phyloP scores from a whole-genome alignment of 2,113 vertebrate species.

The Phycodurus eques region DNA sequence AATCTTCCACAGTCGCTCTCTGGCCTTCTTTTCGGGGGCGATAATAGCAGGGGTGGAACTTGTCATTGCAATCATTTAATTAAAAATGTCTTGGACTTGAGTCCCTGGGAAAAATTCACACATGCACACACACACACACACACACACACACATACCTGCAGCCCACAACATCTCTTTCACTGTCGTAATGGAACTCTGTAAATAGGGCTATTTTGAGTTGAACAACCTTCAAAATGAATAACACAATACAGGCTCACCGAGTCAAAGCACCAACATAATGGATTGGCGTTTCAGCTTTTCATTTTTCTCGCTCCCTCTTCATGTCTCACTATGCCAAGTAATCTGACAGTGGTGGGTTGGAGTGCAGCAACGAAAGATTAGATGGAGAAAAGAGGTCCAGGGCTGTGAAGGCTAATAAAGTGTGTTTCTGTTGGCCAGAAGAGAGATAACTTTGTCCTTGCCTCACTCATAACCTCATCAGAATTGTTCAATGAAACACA shows the following conservation, averaged over 20 bases:
- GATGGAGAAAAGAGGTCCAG: constrained; percentile 29
- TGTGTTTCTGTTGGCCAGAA: constrained; percentile 61
- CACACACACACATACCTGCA: not conserved
- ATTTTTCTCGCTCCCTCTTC: constrained; percentile 19
- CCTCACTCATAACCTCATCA: constrained; percentile 70
- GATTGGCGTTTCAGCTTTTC: constrained; percentile 43
- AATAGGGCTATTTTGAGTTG: constrained; percentile 61
- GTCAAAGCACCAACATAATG: constrained; percentile 58
- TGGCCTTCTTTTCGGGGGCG: constrained; percentile 35
- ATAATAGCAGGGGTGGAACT: constrained; percentile 48
- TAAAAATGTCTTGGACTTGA: constrained; percentile 47
- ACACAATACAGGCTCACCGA: constrained; percentile 47
- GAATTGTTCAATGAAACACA: constrained; percentile 68
- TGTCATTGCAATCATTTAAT: constrained; percentile 54
- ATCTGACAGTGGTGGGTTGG: constrained; percentile 32
- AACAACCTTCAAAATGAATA: constrained; percentile 66
- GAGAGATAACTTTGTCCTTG: constrained; percentile 71
- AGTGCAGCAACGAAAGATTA: constrained; percentile 38
- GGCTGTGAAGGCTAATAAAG: constrained; percentile 65
- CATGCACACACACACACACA: not conserved
- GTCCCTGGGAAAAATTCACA: constrained; percentile 21
- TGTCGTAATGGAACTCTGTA: constrained; percentile 61
- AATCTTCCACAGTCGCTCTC: constrained; percentile 9
- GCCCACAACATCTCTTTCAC: constrained; percentile 24
- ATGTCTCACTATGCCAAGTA: constrained; percentile 28